Evolutionary conservation across 2,113 vertebrate genomes (phyloP).

Genomic region (Argyrosomus japonicus): DNA sequence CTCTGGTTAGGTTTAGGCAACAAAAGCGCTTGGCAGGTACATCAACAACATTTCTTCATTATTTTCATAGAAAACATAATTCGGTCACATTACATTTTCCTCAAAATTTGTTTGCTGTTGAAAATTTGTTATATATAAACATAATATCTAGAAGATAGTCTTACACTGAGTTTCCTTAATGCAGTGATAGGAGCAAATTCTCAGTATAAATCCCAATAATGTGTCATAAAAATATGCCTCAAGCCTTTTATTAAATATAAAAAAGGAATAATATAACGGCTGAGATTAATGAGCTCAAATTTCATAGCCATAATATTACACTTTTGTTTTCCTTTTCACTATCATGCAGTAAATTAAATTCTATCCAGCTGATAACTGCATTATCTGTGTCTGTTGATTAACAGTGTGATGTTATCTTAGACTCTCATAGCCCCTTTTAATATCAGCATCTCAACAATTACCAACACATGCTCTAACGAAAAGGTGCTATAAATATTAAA

Average conservation of each 20-base stretch:
- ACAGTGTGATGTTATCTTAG: not conserved
- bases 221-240: not conserved
- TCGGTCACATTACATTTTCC: no score
- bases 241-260: constrained; percentile 35
- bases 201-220: not conserved
- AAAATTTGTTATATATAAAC: no score
- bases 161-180: not conserved
- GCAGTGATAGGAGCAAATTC: not conserved
- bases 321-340: constrained; percentile 43
- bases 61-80: no score
- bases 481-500: not conserved
- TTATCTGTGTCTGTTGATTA: constrained; percentile 54
- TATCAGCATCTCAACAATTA: constrained; percentile 18
- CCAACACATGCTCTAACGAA: not conserved
- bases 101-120: no score
- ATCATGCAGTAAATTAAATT: constrained; percentile 41
- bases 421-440: constrained; percentile 32
- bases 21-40: no score
- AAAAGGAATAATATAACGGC: constrained; percentile 15
- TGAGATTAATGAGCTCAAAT: constrained; percentile 42
- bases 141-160: not conserved
- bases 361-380: constrained; percentile 20
- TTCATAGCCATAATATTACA: constrained; percentile 53
- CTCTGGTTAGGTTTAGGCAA: no score
- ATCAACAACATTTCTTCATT: no score